Conservation (phyloP, 2,113 vertebrate genomes). For the Pogona vitticeps region DNA sequence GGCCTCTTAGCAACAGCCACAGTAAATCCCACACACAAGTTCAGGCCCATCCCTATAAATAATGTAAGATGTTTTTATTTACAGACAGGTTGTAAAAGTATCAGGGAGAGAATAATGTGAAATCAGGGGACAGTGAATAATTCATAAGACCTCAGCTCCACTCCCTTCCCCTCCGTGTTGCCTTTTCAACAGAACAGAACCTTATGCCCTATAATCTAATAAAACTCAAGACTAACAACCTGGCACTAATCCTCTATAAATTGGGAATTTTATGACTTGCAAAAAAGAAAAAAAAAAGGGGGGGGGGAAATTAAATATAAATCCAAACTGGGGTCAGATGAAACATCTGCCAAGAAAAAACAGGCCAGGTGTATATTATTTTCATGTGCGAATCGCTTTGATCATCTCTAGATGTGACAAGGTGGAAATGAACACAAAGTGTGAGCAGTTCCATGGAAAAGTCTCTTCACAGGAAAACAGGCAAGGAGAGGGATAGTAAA, state of each 20-base stretch:
- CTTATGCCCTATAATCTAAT: slow-evolving; percentile 57
- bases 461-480: background rate
- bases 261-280: slow-evolving; percentile 4
- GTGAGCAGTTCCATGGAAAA: background rate
- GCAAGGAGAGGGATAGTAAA: too few relatives aligned
- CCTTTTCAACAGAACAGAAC: slow-evolving; percentile 59
- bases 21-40: slow-evolving; percentile 72
- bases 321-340: background rate
- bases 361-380: too few relatives aligned
- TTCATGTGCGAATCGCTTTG: background rate
- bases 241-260: slow-evolving; percentile 71
- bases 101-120: slow-evolving; percentile 81
- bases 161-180: slow-evolving; percentile 19
- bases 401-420: background rate
- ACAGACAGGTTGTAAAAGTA: slow-evolving; percentile 86
- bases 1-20: slow-evolving; percentile 71
- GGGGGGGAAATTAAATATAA: background rate
- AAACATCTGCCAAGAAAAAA: background rate
- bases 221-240: slow-evolving; percentile 63
- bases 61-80: slow-evolving; percentile 85
- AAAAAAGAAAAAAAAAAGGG: background rate
- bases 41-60: slow-evolving; percentile 80
- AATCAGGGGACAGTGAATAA: slow-evolving; percentile 79
- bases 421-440: background rate
- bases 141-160: slow-evolving; percentile 51